phyloP scores from a whole-genome alignment of 2,113 vertebrate species.

The Pteruthius melanotis region DNA sequence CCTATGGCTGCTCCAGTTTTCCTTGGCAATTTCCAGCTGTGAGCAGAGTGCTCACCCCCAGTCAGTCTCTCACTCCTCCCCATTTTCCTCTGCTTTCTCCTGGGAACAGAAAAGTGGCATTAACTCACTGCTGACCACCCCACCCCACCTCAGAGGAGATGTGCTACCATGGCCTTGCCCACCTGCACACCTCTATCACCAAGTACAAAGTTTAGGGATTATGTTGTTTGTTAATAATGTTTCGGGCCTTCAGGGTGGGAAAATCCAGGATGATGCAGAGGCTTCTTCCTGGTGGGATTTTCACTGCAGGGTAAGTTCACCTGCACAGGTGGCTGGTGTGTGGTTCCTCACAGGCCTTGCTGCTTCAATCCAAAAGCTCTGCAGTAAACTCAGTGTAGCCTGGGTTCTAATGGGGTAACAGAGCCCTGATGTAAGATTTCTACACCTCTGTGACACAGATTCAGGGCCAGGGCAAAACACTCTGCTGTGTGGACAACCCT shows the following conservation, averaged over 20 bases:
- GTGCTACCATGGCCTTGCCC: neutral
- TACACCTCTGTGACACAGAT: neutral
- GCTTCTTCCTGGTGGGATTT: neutral
- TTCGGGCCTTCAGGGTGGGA: neutral
- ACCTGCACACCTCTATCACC: fast-evolving
- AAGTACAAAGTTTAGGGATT: neutral
- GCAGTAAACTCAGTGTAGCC: neutral
- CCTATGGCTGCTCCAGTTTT: neutral
- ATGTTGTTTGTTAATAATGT: neutral
- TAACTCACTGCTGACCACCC: neutral
- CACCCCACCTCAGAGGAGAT: neutral
- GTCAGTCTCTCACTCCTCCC: neutral
- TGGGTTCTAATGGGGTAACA: fast-evolving
- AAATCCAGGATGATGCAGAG: neutral
- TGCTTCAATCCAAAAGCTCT: neutral
- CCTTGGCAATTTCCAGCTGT: neutral
- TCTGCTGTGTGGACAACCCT: neutral
- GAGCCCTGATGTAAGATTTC: neutral
- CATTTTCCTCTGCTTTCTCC: neutral
- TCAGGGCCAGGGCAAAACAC: neutral
- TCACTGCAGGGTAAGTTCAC: neutral
- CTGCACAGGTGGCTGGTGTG: neutral
- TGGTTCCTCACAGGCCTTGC: neutral
- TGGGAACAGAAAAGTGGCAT: neutral
- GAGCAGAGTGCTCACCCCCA: neutral